A percentile compares a stretch with the other conserved stretches of the same genome.
Evolutionary conservation across 2,888 invertebrate species (phyloP).

Genomic region (Trichogramma evanescens): DNA sequence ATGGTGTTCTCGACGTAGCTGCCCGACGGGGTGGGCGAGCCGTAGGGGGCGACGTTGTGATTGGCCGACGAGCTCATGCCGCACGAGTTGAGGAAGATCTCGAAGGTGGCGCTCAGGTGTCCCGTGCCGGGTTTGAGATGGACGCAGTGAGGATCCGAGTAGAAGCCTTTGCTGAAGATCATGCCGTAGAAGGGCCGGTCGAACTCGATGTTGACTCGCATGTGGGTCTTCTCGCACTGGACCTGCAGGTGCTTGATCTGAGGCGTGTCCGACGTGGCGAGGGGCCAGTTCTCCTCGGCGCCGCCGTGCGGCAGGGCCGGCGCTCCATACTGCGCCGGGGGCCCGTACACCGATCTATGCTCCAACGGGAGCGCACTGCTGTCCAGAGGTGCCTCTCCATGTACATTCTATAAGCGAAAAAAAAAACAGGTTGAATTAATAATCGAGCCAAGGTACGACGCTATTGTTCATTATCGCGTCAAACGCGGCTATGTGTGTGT

Average conservation of each 20-base stretch:
- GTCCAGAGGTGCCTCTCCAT: slow-evolving; percentile 71
- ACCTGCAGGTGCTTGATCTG: slow-evolving; percentile 90
- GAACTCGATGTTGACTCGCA: slow-evolving; percentile 92
- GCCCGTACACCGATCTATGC: slow-evolving; percentile 69
- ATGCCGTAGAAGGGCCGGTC: slow-evolving; percentile 92
- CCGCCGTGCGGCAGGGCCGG: slow-evolving; percentile 40
- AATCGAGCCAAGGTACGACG: slow-evolving; percentile 2
- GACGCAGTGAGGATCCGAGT: slow-evolving; percentile 85
- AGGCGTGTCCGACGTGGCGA: slow-evolving; percentile 82
- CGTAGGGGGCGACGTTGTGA: slow-evolving; percentile 75
- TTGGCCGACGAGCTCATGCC: slow-evolving; percentile 91
- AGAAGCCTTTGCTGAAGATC: slow-evolving; percentile 92
- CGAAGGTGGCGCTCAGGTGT: slow-evolving; percentile 84
- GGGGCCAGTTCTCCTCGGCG: slow-evolving; percentile 81
- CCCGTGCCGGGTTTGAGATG: slow-evolving; percentile 87
- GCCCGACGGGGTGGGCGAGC: slow-evolving; percentile 83
- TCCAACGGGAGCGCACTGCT: slow-evolving; percentile 75
- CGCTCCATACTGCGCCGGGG: slow-evolving; percentile 48
- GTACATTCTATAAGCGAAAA: not conserved
- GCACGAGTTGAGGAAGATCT: slow-evolving; percentile 87
- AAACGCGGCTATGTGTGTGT: not conserved
- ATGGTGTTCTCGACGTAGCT: slow-evolving; percentile 92
- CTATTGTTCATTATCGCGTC: not conserved
- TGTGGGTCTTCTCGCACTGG: slow-evolving; percentile 91
- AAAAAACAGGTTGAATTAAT: not conserved